Evolutionary conservation across 1,140 invertebrate species (phyloP), one percentile per base, ranked within the genome.

Genomic region (Samia ricini): DNA sequence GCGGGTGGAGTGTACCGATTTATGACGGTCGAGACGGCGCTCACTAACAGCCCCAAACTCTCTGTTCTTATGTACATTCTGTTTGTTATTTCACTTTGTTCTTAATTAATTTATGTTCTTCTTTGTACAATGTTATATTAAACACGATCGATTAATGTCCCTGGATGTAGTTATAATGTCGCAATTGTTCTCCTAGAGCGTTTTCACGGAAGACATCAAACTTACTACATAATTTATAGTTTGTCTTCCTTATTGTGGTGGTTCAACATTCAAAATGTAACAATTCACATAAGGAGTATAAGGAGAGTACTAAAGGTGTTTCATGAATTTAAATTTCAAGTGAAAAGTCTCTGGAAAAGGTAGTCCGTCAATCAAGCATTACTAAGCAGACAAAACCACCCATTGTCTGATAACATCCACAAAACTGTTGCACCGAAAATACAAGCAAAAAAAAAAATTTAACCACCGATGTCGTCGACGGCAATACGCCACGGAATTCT

Each of bases 41-140:
- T 15, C 4, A 12, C 8, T 15, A 42, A 42, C 33, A 42, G 33
- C 33, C 33, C 33, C 33, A 4, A 42, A 15, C 33, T 42, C 4
- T 26, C 75, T 71, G 81, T 83, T 87, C 83, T 89, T 89, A 76
- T 83, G 75, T 79, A 42, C 69, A 69, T 81, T 75, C 75, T 79
- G 69, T 79, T 87, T 87, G 85, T 85, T 85, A 85, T 83, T 86
- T 85, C 83, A 87, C 77, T 83, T 85, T 76, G 83, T 81, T 76
- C 76, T 85, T 87, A 87, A 87, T 89, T 86, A 87, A 88, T 88
- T 83, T 78, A 58, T 60, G 63, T 55, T 24, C 15, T 49, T 55
- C 10, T 22, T 19, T 52, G 50, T 52, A 8, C 8, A 26, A 26
- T 12, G 12, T 42, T 1, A 42, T 15, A 42, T 42, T 42, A 42